Base-by-base conservation (phyloP, 1,140 invertebrate species). In the Prorops nasuta region DNA sequence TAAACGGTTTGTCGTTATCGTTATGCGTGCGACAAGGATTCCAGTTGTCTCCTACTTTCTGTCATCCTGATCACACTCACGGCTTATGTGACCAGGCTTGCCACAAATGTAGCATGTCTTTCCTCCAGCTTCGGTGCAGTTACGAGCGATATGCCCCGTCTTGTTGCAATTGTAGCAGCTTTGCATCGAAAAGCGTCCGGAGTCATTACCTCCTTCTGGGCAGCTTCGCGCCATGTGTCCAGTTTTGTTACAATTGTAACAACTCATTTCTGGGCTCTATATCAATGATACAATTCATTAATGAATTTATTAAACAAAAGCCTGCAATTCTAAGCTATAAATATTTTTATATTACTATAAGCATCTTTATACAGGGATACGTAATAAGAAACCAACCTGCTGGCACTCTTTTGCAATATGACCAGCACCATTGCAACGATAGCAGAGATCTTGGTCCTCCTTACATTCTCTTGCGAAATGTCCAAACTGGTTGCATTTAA, bases 391-490 rank as follows among this genome's bases (percentile, higher is more conserved):
- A 50, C 58, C 58, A 44, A 72, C 76, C 78, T 90, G 86, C 62
- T 86, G 85, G 77, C 92, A 94, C 73, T 94, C 90, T 76, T 90
- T 90, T 48, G 92, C 91, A 79, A 94, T 92, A 76, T 94, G 91
- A 51, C 91, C 91, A 64, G 88, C 86, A 45, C 86, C 85, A 68
- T 85, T 88, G 79, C 88, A 90, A 57, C 90, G 87, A 74, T 93
- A 93, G 79, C 90, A 94, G 56, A 88, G 82, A 69, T 91, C 86
- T 44, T 86, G 86, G 63, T 89, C 87, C 72, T 92, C 90, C 71
- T 90, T 90, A 81, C 92, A 96, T 61, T 94, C 91, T 54, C 92
- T 85, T 58, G 92, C 92, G 73, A 94, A 94, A 77, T 96, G 92
- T 35, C 93, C 94, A 68, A 88, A 86, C 74, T 90, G 84, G 79